These are phyloP conservation scores for Phania funesta DNA, from an alignment of 2,888 invertebrate species.

Conservation along the genomic window DNA sequence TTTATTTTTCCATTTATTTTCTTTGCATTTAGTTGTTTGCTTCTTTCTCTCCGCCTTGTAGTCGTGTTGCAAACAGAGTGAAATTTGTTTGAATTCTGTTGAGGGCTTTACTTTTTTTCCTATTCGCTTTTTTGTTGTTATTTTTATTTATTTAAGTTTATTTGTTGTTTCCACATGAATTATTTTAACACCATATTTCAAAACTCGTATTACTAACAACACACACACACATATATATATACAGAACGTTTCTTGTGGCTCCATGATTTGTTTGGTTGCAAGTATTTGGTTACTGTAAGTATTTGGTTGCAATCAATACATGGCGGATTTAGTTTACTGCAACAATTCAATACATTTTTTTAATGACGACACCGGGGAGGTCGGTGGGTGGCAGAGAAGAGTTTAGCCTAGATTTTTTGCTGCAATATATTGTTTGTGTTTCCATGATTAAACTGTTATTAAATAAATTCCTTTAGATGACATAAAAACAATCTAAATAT, in stretches of 20 bases:
- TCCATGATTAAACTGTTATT: too few relatives aligned
- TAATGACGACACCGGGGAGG: too few relatives aligned
- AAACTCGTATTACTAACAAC: slow-evolving; percentile 42
- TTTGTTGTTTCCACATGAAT: slow-evolving; percentile 56
- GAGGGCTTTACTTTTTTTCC: not conserved
- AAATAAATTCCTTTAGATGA: too few relatives aligned
- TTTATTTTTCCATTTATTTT: slow-evolving; percentile 60
- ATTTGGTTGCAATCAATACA: slow-evolving; percentile 35
- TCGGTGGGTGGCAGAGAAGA: too few relatives aligned
- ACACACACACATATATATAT: slow-evolving; percentile 12
- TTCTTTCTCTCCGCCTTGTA: slow-evolving; percentile 4
- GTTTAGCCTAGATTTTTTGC: not conserved
- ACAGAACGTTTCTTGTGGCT: slow-evolving; percentile 34
- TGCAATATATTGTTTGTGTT: too few relatives aligned
- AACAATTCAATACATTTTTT: not conserved
- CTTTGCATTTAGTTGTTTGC: slow-evolving; percentile 34
- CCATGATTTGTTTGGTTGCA: slow-evolving; percentile 49
- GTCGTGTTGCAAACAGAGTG: slow-evolving; percentile 33
- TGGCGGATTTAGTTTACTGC: slow-evolving; percentile 24
- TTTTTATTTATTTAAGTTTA: slow-evolving; percentile 52
- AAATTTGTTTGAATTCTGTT: slow-evolving; percentile 41
- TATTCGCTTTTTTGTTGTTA: not conserved
- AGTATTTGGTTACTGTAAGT: slow-evolving; percentile 41
- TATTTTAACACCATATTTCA: slow-evolving; percentile 58
- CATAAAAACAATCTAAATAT: too few relatives aligned